Conservation (phyloP, 2,113 vertebrate genomes). For the Hassar affinis region DNA sequence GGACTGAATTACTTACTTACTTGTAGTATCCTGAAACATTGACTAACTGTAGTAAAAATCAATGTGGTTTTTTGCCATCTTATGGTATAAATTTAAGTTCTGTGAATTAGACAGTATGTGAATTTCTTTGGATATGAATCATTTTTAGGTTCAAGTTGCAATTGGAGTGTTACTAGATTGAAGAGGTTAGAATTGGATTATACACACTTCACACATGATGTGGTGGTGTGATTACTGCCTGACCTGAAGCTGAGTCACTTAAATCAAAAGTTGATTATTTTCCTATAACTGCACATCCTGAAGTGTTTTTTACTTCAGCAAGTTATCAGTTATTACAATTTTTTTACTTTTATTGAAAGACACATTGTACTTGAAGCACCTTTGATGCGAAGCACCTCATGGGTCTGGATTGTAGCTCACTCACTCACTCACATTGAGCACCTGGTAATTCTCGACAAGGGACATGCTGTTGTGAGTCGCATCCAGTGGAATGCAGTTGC, state of each 20-base stretch:
- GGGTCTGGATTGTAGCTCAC: too few species aligned
- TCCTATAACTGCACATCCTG: neutral
- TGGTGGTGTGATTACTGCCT: neutral
- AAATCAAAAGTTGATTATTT: neutral
- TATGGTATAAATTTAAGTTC: neutral
- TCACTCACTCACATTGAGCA: too few species aligned
- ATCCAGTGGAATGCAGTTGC: too few species aligned
- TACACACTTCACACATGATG: neutral
- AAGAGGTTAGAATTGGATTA: neutral
- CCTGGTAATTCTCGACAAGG: too few species aligned
- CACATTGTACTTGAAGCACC: neutral
- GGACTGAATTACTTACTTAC: neutral
- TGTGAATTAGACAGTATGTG: neutral
- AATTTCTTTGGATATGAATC: neutral
- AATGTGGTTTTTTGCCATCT: neutral
- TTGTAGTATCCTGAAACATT: neutral
- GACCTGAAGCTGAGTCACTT: neutral
- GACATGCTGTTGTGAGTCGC: too few species aligned
- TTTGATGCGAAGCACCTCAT: too few species aligned
- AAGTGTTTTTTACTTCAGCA: neutral
- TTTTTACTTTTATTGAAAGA: neutral
- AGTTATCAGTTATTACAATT: neutral
- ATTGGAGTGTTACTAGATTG: neutral
- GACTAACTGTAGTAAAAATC: neutral
- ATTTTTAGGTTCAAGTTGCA: neutral